Base-by-base conservation (phyloP, 2,797 vertebrate species). In the Glyptemys insculpta region DNA sequence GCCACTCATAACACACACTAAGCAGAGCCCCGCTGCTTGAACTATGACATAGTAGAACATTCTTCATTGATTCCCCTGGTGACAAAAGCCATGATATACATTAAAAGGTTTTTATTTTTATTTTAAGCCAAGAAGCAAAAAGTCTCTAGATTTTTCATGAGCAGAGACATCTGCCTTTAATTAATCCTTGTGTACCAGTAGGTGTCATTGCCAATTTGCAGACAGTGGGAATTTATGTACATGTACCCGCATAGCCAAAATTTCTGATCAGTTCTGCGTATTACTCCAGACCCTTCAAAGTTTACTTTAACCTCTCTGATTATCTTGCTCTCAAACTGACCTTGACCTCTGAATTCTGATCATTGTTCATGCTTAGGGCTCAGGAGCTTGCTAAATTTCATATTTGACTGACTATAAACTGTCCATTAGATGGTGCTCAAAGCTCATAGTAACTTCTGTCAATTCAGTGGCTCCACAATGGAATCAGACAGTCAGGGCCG, bases 321-420 rank as follows among this genome's bases (percentile, higher is more conserved):
- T 56, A 68, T 79, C 57, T n/a, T 68, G 34, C 34, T 72, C 21
- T 72, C 37, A 72, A 23, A 23, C 27, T 47, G 44, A 49, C 27
- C 44, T 27, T 78, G 44, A 49, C 5, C 74, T 49, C 47, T 29
- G 25, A 47, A 47, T 44, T 47, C 74, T 78, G 41, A 49, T 29
- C 25, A 47, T 15, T 76, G 27, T 49, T 78, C 44, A 49, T 31
- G 44, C 27, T 49, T 49, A 8, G 14, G 44, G 74, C 44, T 49
- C 44, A 49, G 27, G 44, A 78, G 27, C 27, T 31, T 49, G 44
- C 91, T 49, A 79, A 86, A 31, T 1, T 1, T 41, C 18, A 80
- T 19, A 29, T 4, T 0, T 79, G 57, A 52, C 41, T 79, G 53
- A 52, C n/a, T n/a, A 56, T 0, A 0, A 47, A 6, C n/a, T 50